Percentiles rank a stretch among this genome's conserved stretches.
These are phyloP conservation scores for Ischnus inquisitorius DNA, from an alignment of 2,888 invertebrate species.

Conservation along the genomic window DNA sequence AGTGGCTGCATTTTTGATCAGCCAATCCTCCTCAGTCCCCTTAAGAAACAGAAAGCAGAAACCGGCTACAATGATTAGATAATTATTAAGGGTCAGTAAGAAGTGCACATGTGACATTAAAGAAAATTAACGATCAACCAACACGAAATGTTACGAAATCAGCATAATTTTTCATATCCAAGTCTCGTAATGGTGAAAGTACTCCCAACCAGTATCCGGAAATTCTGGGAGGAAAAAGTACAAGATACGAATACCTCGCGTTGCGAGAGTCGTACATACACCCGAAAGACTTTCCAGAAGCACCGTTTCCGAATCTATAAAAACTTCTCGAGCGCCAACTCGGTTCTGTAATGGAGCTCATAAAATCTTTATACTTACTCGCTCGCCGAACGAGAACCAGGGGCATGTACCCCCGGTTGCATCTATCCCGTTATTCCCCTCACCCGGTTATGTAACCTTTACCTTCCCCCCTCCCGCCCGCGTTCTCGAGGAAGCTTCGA, in stretches of 20 bases:
- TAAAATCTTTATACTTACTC: constrained; percentile 75
- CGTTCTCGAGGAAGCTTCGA: constrained; percentile 33
- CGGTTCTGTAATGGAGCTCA: constrained; percentile 72
- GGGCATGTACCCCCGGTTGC: background rate
- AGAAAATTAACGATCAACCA: no score
- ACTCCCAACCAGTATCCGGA: background rate
- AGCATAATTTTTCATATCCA: background rate
- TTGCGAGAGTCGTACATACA: background rate
- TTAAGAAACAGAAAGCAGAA: no score
- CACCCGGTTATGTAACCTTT: background rate
- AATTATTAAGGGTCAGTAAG: no score
- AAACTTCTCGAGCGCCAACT: constrained; percentile 73
- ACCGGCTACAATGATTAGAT: no score
- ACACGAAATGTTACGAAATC: no score
- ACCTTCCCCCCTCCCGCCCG: background rate
- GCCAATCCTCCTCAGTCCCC: no score
- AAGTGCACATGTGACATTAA: no score
- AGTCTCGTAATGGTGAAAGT: background rate
- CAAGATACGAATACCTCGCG: background rate
- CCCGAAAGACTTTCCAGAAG: background rate
- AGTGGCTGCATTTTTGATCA: no score
- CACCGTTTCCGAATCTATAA: constrained; percentile 74
- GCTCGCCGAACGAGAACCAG: constrained; percentile 37
- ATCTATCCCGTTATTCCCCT: constrained; percentile 2
- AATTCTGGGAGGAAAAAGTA: background rate